phyloP scores from a whole-genome alignment of 2,888 invertebrate species.

The Caenorhabditis sp. region DNA sequence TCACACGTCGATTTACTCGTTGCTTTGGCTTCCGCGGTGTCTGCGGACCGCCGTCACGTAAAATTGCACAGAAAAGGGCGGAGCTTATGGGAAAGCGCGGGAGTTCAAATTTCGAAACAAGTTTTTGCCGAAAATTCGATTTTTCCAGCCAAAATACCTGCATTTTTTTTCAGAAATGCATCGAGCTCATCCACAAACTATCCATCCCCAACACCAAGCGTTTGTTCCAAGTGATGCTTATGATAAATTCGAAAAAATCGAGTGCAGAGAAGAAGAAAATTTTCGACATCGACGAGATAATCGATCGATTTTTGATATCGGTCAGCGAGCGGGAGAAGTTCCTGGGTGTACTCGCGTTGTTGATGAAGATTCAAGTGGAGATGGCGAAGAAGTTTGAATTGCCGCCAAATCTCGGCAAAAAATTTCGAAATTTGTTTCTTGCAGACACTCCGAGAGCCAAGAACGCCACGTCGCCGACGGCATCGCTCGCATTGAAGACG shows the following conservation, averaged over 20 bases:
- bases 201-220: slow-evolving; percentile 63
- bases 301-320: slow-evolving; percentile 58
- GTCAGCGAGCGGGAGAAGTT: slow-evolving; percentile 62
- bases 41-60: slow-evolving; percentile 17
- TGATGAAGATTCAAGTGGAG: slow-evolving; percentile 68
- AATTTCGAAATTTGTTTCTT: background rate
- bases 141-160: background rate
- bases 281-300: slow-evolving; percentile 53
- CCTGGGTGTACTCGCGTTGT: slow-evolving; percentile 65
- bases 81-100: background rate
- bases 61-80: background rate
- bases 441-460: slow-evolving; percentile 52
- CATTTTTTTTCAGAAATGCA: slow-evolving; percentile 58
- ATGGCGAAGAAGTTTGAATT: slow-evolving; percentile 57
- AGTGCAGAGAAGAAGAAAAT: background rate
- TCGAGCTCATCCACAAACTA: slow-evolving; percentile 56
- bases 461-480: slow-evolving; percentile 24
- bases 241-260: slow-evolving; percentile 17
- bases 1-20: background rate
- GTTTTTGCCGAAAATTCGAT: background rate
- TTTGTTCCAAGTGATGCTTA: slow-evolving; percentile 63
- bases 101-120: background rate
- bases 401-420: background rate
- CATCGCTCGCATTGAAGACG: slow-evolving; percentile 37
- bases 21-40: background rate